A percentile compares a stretch with the other conserved stretches of the same genome.
These are phyloP conservation scores for Colletes latitarsis DNA, from an alignment of 1,140 invertebrate species.

Conservation along the genomic window DNA sequence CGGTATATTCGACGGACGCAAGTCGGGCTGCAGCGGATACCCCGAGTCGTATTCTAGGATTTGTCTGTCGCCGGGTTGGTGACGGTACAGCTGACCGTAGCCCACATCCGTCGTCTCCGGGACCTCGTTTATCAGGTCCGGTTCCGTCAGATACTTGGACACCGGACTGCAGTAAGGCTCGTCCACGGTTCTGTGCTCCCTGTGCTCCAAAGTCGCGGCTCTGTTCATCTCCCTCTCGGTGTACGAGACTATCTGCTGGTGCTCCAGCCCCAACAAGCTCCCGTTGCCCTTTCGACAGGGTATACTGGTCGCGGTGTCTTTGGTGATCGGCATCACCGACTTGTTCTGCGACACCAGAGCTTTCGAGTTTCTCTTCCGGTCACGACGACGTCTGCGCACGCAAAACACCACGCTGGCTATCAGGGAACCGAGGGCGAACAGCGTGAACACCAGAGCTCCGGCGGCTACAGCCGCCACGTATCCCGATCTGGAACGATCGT, in stretches of 20 bases:
- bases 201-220: conserved; percentile 67
- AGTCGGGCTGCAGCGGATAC: conserved; percentile 69
- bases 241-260: conserved; percentile 68
- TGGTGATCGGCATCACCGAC: conserved; percentile 69
- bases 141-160: conserved; percentile 75
- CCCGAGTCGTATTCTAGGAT: conserved; percentile 69
- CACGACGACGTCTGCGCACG: conserved; percentile 67
- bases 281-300: conserved; percentile 62
- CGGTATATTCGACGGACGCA: conserved; percentile 61
- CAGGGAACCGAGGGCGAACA: conserved; percentile 73
- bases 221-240: conserved; percentile 69
- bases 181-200: conserved; percentile 53
- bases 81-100: conserved; percentile 66
- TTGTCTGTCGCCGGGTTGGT: conserved; percentile 55
- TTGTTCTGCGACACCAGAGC: conserved; percentile 71
- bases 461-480: conserved; percentile 73
- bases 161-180: conserved; percentile 69
- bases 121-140: conserved; percentile 78
- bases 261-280: conserved; percentile 56
- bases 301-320: conserved; percentile 56
- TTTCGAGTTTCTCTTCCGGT: conserved; percentile 71
- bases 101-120: conserved; percentile 65
- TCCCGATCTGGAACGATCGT: conserved; percentile 66
- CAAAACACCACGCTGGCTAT: conserved; percentile 74
- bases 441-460: conserved; percentile 73